Percentiles rank a stretch among this genome's conserved stretches.
These are phyloP conservation scores for Melanotus villosus DNA, from an alignment of 2,888 invertebrate genomes.

Conservation along the genomic window DNA sequence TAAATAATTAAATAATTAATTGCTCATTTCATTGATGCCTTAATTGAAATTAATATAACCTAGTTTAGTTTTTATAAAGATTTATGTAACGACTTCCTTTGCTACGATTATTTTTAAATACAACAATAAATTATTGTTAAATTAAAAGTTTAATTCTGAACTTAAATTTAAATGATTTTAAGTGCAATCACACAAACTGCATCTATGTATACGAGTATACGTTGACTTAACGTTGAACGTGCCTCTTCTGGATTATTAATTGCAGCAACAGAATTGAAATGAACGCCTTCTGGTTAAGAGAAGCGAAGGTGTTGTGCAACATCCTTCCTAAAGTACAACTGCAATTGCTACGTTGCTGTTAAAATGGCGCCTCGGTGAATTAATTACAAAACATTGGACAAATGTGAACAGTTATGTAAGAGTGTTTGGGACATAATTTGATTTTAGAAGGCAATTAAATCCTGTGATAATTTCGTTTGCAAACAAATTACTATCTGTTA, in stretches of 20 bases:
- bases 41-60: too few relatives aligned
- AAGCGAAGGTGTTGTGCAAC: not conserved
- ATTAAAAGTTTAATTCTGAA: too few relatives aligned
- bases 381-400: too few relatives aligned
- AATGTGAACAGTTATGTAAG: not conserved
- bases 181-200: constrained; percentile 11
- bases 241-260: constrained; percentile 27
- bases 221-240: not conserved
- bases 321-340: not conserved
- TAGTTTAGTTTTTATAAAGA: constrained; percentile 4
- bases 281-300: not conserved
- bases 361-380: not conserved
- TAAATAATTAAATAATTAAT: too few relatives aligned
- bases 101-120: too few relatives aligned
- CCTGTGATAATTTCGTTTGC: too few relatives aligned
- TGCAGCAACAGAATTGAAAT: not conserved
- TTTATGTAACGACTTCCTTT: too few relatives aligned
- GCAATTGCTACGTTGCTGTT: not conserved
- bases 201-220: constrained; percentile 24
- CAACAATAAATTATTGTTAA: too few relatives aligned
- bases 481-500: too few relatives aligned
- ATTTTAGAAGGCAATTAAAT: too few relatives aligned
- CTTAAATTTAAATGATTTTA: too few relatives aligned
- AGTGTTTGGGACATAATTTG: not conserved
- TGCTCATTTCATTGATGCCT: too few relatives aligned